phyloP scores from a whole-genome alignment of 53 echinoderm and acorn worm genomes.

The Mesocentrotus franciscanus region DNA sequence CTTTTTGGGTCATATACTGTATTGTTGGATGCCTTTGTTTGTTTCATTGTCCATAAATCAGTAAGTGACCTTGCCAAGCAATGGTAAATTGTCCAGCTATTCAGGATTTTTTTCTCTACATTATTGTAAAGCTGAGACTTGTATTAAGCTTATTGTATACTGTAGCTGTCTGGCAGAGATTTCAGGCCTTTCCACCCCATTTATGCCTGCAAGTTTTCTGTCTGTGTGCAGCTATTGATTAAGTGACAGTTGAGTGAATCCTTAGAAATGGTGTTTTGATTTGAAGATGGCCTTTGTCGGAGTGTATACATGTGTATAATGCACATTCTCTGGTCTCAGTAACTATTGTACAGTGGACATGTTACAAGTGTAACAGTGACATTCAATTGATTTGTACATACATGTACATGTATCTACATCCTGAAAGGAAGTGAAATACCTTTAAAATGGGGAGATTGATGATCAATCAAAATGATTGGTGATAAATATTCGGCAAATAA shows the following conservation, averaged over 20 bases:
- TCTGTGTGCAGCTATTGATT: slow-evolving; percentile 18
- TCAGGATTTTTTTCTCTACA: neutral
- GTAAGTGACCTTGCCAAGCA: neutral
- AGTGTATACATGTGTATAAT: neutral
- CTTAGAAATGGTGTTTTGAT: slow-evolving; percentile 46
- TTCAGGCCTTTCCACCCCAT: neutral
- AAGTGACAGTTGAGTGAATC: slow-evolving; percentile 33
- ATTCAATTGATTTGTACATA: neutral
- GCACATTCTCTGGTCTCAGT: neutral
- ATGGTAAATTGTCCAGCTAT: neutral
- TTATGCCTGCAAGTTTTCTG: neutral
- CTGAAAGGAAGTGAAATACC: too few relatives aligned
- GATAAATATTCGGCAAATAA: neutral
- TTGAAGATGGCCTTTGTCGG: neutral
- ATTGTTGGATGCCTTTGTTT: neutral
- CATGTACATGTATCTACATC: neutral
- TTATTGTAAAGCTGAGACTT: slow-evolving; percentile 32
- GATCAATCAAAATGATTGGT: neutral
- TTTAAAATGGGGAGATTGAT: neutral
- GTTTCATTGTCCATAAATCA: neutral
- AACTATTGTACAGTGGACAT: neutral
- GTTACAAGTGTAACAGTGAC: neutral
- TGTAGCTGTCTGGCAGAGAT: slow-evolving; percentile 2
- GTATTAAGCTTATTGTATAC: slow-evolving; percentile 8
- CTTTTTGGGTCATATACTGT: neutral